phyloP scores from a whole-genome alignment of 2,113 vertebrate genomes.

The Campylorhamphus procurvoides region DNA sequence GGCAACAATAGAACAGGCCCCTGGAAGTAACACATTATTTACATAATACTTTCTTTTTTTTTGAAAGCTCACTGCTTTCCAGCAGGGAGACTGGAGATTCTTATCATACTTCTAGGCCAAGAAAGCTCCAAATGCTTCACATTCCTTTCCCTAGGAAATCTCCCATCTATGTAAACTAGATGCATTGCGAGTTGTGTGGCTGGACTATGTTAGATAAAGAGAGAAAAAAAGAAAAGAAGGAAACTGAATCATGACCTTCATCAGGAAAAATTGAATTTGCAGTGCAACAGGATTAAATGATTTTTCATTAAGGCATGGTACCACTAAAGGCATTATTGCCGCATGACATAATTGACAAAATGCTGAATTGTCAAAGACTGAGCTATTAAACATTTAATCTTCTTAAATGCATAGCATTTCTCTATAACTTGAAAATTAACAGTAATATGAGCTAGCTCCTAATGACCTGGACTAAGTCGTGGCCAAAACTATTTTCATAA shows the following conservation, averaged over 20 bases:
- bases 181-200: neutral
- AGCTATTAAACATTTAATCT: neutral
- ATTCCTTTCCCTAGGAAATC: constrained; percentile 1
- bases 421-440: neutral
- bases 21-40: neutral
- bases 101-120: neutral
- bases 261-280: neutral
- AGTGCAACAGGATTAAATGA: neutral
- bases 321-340: neutral
- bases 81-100: neutral
- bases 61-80: neutral
- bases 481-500: neutral
- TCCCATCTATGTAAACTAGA: neutral
- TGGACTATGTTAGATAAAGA: neutral
- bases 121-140: neutral
- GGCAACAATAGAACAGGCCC: neutral
- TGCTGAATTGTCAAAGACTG: neutral
- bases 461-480: neutral
- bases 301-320: neutral
- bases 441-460: neutral
- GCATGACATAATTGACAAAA: neutral
- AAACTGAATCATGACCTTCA: neutral
- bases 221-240: neutral
- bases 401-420: neutral
- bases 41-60: neutral